These are phyloP conservation scores for Ctenopoma kingsleyae DNA, from an alignment of 2,797 vertebrate species.

Conservation along the genomic window DNA sequence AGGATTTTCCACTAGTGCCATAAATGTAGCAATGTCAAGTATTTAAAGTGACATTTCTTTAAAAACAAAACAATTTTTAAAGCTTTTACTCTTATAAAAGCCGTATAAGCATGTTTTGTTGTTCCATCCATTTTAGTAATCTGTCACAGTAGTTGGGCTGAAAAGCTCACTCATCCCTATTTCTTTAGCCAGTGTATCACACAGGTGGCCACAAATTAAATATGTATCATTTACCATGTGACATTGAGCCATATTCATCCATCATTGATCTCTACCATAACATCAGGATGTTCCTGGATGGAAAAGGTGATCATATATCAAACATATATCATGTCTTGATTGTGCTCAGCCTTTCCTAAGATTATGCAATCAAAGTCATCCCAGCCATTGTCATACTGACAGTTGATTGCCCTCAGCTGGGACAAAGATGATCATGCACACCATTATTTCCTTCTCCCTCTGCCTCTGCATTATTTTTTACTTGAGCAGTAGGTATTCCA, in stretches of 20 bases:
- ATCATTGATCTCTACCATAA: conserved; percentile 2
- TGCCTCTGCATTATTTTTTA: conserved; percentile 44
- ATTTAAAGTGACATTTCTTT: not conserved
- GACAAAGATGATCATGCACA: conserved; percentile 71
- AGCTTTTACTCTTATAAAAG: conserved; percentile 1
- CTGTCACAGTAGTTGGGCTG: conserved; percentile 2
- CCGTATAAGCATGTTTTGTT: conserved; percentile 4
- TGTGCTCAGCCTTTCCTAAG: conserved; percentile 37
- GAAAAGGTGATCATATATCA: conserved; percentile 31
- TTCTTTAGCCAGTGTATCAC: conserved; percentile 6
- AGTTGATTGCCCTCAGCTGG: conserved; percentile 46
- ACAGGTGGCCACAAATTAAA: conserved; percentile 9
- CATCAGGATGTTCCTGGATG: conserved; percentile 25
- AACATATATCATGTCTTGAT: conserved; percentile 40
- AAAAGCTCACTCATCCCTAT: conserved; percentile 10
- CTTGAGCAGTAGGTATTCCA: conserved; percentile 42
- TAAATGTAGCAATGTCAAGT: conserved; percentile 10
- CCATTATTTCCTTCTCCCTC: conserved; percentile 62
- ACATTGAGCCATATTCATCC: conserved; percentile 8
- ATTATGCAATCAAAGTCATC: conserved; percentile 42
- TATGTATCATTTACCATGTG: conserved; percentile 1
- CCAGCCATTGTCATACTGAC: conserved; percentile 39
- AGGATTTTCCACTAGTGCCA: conserved; percentile 5
- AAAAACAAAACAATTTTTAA: not conserved
- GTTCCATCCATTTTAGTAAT: not conserved